These are phyloP conservation scores for Gambusia holbrooki DNA, from an alignment of 2,113 vertebrate genomes.

Conservation along the genomic window DNA sequence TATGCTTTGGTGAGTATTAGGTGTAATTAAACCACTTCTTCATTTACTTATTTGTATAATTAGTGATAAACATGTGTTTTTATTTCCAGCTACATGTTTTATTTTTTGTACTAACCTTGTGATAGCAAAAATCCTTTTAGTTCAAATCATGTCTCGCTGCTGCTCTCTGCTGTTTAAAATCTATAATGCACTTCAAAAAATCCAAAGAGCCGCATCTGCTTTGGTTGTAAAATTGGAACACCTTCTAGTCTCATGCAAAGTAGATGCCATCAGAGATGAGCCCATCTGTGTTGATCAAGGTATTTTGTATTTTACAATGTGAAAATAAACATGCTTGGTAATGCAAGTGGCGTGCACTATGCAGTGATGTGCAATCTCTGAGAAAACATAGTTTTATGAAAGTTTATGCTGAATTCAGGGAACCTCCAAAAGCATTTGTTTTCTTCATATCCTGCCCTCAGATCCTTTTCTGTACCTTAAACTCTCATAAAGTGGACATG, in stretches of 20 bases:
- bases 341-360: not conserved
- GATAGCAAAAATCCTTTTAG: not conserved
- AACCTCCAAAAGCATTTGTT: not conserved
- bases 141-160: constrained; percentile 8
- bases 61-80: not conserved
- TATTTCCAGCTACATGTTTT: not conserved
- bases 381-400: not conserved
- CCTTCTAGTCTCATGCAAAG: not conserved
- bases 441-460: constrained; percentile 47
- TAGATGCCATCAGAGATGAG: too few relatives aligned
- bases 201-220: not conserved
- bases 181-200: constrained; percentile 6
- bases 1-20: not conserved
- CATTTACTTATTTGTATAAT: not conserved
- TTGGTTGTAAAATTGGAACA: constrained; percentile 1
- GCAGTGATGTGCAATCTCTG: not conserved
- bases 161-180: constrained; percentile 60
- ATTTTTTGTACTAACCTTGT: not conserved
- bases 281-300: not conserved
- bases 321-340: not conserved
- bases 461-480: constrained; percentile 98
- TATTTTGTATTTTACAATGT: not conserved
- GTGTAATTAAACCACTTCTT: not conserved
- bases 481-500: constrained; percentile 99
- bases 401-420: not conserved